Conservation (phyloP, 2,113 vertebrate genomes). For the Carollia perspicillata region DNA sequence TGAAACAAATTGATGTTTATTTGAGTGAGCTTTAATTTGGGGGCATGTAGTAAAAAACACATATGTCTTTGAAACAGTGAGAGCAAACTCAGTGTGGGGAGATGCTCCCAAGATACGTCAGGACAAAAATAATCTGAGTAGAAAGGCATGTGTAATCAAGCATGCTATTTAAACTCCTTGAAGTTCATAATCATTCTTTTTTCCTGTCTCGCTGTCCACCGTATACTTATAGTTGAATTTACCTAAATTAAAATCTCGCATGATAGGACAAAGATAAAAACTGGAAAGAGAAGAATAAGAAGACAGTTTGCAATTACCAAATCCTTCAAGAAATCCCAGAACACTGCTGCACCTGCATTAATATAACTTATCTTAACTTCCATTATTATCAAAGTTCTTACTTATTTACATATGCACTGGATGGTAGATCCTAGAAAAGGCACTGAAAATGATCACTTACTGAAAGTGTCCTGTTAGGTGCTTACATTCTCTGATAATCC, state of each 20-base stretch:
- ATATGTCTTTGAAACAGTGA: neutral
- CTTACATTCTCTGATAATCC: neutral
- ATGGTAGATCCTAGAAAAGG: neutral
- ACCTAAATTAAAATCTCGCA: neutral
- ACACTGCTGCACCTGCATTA: neutral
- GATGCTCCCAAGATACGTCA: neutral
- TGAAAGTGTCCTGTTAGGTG: neutral
- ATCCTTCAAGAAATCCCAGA: neutral
- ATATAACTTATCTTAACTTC: neutral
- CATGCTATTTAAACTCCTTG: neutral
- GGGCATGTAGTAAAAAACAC: neutral
- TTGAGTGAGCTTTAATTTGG: neutral
- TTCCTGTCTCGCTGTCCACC: neutral
- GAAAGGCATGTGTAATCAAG: neutral
- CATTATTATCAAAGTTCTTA: neutral
- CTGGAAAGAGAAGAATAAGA: neutral
- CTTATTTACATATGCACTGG: neutral
- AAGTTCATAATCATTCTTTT: neutral
- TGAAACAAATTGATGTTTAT: neutral
- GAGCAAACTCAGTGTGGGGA: neutral
- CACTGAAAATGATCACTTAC: neutral
- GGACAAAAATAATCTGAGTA: neutral
- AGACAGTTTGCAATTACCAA: neutral
- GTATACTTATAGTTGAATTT: slow-evolving; percentile 8
- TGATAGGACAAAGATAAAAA: neutral